phyloP scores from a whole-genome alignment of 2,797 vertebrate species.

The Prunella strophiata region DNA sequence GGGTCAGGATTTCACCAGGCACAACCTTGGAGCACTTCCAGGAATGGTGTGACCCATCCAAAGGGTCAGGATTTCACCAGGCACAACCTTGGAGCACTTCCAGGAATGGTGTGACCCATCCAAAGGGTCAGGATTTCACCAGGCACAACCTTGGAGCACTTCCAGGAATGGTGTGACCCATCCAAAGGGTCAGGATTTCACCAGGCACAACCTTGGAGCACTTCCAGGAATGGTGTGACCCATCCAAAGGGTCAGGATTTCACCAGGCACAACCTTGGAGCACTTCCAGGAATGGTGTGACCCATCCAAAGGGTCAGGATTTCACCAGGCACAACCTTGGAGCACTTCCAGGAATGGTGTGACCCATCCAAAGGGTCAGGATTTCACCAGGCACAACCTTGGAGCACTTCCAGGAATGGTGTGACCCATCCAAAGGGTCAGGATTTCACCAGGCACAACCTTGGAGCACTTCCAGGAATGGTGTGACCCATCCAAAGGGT shows the following conservation, averaged over 20 bases:
- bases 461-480: neutral
- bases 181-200: accelerated
- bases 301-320: accelerated
- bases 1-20: neutral
- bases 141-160: neutral
- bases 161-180: neutral
- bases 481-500: accelerated
- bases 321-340: neutral
- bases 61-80: neutral
- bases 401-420: neutral
- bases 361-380: accelerated
- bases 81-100: neutral
- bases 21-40: neutral
- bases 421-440: accelerated
- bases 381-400: neutral
- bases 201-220: neutral
- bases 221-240: neutral
- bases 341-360: neutral
- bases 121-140: accelerated
- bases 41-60: accelerated
- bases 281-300: neutral
- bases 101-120: neutral
- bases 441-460: neutral
- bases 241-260: accelerated
- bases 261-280: neutral